Evolutionary conservation across 2,888 invertebrate genomes (phyloP), one percentile per base, ranked within the genome.

Genomic region (Anthophora plumipes): DNA sequence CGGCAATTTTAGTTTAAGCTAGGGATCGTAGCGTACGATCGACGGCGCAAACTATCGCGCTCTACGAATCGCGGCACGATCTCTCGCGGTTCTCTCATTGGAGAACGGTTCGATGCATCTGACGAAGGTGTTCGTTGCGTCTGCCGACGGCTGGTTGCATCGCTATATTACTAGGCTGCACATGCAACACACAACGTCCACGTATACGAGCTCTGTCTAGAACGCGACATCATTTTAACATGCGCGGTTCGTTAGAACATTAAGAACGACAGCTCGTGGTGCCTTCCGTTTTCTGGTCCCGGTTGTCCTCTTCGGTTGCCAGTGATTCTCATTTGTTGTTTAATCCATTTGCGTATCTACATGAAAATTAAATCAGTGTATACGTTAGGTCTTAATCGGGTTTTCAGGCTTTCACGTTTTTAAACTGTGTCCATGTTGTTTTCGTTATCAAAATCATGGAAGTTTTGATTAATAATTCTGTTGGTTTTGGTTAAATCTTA

Each of bases 191-290:
- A 60, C 54, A n/a, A 69, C 59, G 70, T 48, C 48, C 66, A 17
- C 80, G 43, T 57, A 48, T 41, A 48, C 61, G 60, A 60, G 31
- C 63, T 50, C 41, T 64, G 69, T 25, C 25, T 61, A 67, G 46
- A 54, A 71, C 78, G 75, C 55, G 81, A 78, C 82, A 84, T 78
- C 77, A 39, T 84, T 81, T 78, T 72, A 77, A 81, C 70, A 55
- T 68, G 60, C 61, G 67, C 79, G 71, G 77, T 79, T 85, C 76
- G 79, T 82, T 80, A 70, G 85, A 80, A 76, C 72, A 82, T 85
- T 73, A 75, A 70, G 57, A 71, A 69, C 60, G 74, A 82, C 85
- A 70, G 77, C 77, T 52, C 48, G 60, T 43, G 43, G 48, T 63
- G 77, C 61, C 67, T 60, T 59, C 20, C 55, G 57, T 69, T 80